These are phyloP conservation scores for Zaprionus lachaisei DNA, from an alignment of 1,140 invertebrate genomes.

Conservation along the genomic window DNA sequence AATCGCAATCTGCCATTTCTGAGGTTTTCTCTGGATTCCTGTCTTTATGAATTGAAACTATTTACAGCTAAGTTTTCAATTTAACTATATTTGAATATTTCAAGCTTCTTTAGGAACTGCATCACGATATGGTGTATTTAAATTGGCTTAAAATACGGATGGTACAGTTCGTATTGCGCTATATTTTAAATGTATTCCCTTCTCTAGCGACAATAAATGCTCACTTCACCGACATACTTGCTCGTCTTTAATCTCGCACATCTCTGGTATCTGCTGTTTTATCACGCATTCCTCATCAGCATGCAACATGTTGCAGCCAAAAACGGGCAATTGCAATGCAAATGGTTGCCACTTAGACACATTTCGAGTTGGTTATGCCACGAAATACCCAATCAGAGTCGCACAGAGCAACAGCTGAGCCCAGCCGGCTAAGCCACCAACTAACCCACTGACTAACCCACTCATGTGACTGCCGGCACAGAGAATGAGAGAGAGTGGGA, in stretches of 20 bases:
- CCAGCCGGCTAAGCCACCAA: neutral
- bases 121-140: too few species aligned
- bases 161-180: too few species aligned
- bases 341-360: constrained; percentile 68
- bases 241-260: constrained; percentile 6
- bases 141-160: too few species aligned
- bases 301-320: constrained; percentile 50
- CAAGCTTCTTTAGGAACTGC: neutral
- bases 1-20: neutral
- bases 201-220: neutral
- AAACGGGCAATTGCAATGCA: constrained; percentile 62
- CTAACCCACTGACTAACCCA: constrained; percentile 32
- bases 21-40: neutral
- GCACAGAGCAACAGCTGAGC: neutral
- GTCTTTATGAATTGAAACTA: neutral
- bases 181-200: neutral
- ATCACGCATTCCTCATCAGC: constrained; percentile 67
- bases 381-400: constrained; percentile 71
- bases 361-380: constrained; percentile 78
- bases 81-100: neutral
- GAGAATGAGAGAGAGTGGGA: constrained; percentile 5
- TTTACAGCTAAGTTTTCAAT: neutral
- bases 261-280: constrained; percentile 35
- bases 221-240: neutral
- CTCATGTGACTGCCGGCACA: constrained; percentile 48